Conservation (phyloP, 2,113 vertebrate genomes). For the Labrus mixtus region DNA sequence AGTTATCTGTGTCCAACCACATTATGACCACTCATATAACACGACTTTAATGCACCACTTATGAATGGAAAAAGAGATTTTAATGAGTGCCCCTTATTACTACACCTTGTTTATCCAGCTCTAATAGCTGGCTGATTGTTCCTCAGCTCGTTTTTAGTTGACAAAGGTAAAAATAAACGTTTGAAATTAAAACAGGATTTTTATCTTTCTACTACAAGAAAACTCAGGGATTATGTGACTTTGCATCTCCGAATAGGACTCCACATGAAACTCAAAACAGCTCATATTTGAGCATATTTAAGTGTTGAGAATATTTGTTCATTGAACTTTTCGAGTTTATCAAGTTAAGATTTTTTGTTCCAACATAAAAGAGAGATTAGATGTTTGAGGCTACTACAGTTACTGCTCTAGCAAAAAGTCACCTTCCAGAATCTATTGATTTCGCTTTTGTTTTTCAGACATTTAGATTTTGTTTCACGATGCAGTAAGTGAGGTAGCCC, state of each 20-base stretch:
- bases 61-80: slow-evolving; percentile 19
- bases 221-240: too few relatives aligned
- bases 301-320: too few relatives aligned
- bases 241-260: too few relatives aligned
- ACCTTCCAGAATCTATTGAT: too few relatives aligned
- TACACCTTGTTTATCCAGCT: slow-evolving; percentile 18
- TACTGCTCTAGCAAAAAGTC: too few relatives aligned
- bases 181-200: neutral
- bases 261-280: too few relatives aligned
- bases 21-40: slow-evolving; percentile 25
- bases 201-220: neutral
- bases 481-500: neutral
- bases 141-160: neutral
- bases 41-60: slow-evolving; percentile 11
- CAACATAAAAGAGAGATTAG: too few relatives aligned
- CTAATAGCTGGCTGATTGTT: slow-evolving; percentile 14
- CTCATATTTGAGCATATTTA: neutral
- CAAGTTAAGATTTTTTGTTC: too few relatives aligned
- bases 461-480: neutral
- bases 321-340: too few relatives aligned
- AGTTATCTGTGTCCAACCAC: slow-evolving; percentile 28
- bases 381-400: too few relatives aligned
- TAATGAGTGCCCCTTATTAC: slow-evolving; percentile 1
- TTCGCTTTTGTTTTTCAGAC: too few relatives aligned
- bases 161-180: neutral